phyloP scores from a whole-genome alignment of 1,140 invertebrate species.

The Riptortus pedestris region DNA sequence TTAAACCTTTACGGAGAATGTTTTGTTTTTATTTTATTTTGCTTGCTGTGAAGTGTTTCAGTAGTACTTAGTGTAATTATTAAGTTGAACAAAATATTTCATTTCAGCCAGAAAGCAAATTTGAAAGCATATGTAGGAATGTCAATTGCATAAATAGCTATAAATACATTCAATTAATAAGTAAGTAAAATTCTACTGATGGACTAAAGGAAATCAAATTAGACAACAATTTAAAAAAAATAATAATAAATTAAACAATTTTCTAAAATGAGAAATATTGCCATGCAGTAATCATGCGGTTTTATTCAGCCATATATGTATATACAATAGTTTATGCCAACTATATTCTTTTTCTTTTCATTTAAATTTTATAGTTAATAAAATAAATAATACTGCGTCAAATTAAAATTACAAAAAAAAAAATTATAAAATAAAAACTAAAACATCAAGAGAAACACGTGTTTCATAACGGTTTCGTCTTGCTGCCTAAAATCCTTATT shows the following conservation, averaged over 20 bases:
- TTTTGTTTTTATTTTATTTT: too few relatives aligned
- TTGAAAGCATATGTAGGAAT: background rate
- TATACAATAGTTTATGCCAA: too few relatives aligned
- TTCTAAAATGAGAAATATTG: background rate
- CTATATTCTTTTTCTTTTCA: background rate
- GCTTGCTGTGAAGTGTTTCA: too few relatives aligned
- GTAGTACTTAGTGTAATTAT: too few relatives aligned
- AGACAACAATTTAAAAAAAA: background rate
- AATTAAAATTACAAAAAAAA: too few relatives aligned
- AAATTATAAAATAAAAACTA: too few relatives aligned
- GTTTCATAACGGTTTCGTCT: background rate
- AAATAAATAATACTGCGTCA: too few relatives aligned
- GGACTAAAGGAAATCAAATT: too few relatives aligned
- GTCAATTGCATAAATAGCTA: background rate
- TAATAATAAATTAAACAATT: background rate
- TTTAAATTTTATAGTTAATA: too few relatives aligned
- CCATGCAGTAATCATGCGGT: background rate
- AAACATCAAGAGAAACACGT: background rate
- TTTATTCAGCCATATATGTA: background rate
- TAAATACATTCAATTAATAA: background rate
- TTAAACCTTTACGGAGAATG: too few relatives aligned
- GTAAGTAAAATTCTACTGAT: too few relatives aligned
- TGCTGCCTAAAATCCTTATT: background rate
- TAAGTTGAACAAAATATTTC: background rate
- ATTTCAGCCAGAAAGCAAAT: background rate